phyloP scores from a whole-genome alignment of 2,888 invertebrate genomes.

The Cheilosia variabilis region DNA sequence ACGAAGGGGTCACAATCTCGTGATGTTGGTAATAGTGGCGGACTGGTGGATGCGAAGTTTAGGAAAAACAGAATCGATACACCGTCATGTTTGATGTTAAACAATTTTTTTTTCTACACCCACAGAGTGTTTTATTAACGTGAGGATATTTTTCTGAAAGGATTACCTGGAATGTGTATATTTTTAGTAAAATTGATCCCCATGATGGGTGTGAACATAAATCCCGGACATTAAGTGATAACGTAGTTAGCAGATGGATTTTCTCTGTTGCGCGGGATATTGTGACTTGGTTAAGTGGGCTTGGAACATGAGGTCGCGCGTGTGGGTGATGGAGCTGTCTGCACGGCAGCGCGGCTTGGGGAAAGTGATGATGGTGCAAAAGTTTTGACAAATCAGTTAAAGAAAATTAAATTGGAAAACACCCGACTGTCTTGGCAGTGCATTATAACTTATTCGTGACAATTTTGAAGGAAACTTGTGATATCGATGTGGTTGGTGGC shows the following conservation, averaged over 20 bases:
- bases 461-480: neutral
- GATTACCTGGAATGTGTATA: slow-evolving; percentile 47
- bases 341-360: neutral
- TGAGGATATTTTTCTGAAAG: slow-evolving; percentile 42
- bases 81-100: slow-evolving; percentile 34
- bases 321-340: neutral
- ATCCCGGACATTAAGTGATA: slow-evolving; percentile 31
- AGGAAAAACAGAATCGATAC: slow-evolving; percentile 18
- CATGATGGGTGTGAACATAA: slow-evolving; percentile 23
- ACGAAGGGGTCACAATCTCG: slow-evolving; percentile 62
- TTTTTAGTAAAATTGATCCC: slow-evolving; percentile 47
- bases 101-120: slow-evolving; percentile 21
- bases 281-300: neutral
- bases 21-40: slow-evolving; percentile 53
- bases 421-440: slow-evolving; percentile 39
- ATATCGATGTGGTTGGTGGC: slow-evolving; percentile 3
- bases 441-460: slow-evolving; percentile 40
- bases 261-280: neutral
- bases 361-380: slow-evolving; percentile 31
- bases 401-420: slow-evolving; percentile 70
- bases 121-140: slow-evolving; percentile 53
- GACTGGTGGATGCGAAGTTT: slow-evolving; percentile 33
- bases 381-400: slow-evolving; percentile 64
- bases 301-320: neutral
- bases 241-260: slow-evolving; percentile 7